Conservation (phyloP, 2,113 vertebrate species). For the Chloebia gouldiae region DNA sequence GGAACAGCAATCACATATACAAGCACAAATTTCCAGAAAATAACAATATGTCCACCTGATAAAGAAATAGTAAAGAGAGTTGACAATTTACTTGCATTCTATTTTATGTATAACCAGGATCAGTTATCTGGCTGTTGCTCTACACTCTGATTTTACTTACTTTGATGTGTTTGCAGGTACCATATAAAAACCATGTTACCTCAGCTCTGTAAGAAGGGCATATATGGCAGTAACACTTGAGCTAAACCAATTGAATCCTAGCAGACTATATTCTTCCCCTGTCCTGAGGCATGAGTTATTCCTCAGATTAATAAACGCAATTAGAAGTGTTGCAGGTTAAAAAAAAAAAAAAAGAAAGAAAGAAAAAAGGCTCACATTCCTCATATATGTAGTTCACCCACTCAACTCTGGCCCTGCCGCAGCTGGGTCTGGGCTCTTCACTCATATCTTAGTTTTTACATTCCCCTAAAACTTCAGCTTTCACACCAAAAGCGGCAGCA, state of each 20-base stretch:
- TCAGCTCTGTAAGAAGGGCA: background rate
- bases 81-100: background rate
- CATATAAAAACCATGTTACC: rapidly evolving
- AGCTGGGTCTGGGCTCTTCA: rapidly evolving
- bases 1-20: background rate
- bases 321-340: background rate
- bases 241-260: background rate
- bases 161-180: background rate
- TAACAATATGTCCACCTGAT: background rate
- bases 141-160: background rate
- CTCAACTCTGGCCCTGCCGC: background rate
- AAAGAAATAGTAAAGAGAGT: rapidly evolving
- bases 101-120: background rate
- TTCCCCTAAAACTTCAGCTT: background rate
- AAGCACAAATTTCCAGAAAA: background rate
- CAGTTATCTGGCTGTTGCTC: background rate
- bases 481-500: rapidly evolving
- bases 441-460: rapidly evolving
- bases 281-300: background rate
- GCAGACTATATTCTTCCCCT: no score
- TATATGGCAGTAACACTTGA: rapidly evolving
- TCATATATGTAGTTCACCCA: background rate
- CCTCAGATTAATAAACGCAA: background rate
- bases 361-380: background rate
- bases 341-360: rapidly evolving